These are phyloP conservation scores for Apteryx owenii DNA, from an alignment of 2,113 vertebrate species.

Conservation along the genomic window DNA sequence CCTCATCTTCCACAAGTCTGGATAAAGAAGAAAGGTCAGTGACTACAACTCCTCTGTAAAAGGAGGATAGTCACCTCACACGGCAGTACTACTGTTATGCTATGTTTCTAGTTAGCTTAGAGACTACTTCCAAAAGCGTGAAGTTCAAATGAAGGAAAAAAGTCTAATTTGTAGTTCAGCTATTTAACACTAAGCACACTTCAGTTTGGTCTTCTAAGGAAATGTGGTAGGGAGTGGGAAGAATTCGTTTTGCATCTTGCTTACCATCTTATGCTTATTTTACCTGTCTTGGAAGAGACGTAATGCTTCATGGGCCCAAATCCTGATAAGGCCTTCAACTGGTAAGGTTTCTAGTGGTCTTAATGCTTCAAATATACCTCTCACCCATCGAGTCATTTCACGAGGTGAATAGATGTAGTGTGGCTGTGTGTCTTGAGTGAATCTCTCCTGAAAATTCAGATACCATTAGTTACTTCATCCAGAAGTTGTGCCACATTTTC, in stretches of 20 bases:
- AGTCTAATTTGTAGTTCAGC: not conserved
- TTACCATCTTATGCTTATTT: not conserved
- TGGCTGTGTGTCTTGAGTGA: constrained; percentile 97
- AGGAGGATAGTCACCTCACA: not conserved
- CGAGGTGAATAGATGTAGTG: constrained; percentile 99
- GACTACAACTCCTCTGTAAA: not conserved
- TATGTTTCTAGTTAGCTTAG: not conserved
- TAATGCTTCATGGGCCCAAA: constrained; percentile 98
- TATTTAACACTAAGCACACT: not conserved
- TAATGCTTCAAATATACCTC: constrained; percentile 95
- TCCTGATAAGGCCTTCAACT: constrained; percentile 96
- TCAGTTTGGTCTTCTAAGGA: not conserved
- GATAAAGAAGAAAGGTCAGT: not conserved
- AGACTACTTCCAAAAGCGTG: not conserved
- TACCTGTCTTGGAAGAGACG: constrained; percentile 99
- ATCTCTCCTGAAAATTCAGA: constrained; percentile 86
- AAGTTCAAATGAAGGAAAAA: not conserved
- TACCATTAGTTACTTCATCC: not conserved
- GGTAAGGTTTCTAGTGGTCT: constrained; percentile 94
- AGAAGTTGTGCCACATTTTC: not conserved
- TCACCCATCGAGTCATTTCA: constrained; percentile 99
- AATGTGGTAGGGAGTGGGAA: not conserved
- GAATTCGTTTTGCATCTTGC: not conserved
- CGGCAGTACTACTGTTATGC: not conserved
- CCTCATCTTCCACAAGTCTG: constrained; percentile 96